phyloP scores from a whole-genome alignment of 2,888 invertebrate species.

The Pherbina coryleti region DNA sequence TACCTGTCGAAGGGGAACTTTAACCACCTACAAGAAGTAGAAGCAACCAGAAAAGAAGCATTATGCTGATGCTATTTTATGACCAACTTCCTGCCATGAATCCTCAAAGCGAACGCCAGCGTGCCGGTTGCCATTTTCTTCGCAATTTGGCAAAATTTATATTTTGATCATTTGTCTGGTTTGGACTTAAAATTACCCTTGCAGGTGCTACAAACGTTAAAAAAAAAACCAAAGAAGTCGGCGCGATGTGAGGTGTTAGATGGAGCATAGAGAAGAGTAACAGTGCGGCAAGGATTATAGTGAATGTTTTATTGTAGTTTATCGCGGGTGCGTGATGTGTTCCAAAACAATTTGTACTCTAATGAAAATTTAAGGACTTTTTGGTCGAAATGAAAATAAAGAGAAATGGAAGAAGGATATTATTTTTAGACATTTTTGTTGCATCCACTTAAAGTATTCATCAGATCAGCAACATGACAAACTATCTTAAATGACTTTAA shows the following conservation, averaged over 20 bases:
- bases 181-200: constrained; percentile 38
- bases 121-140: constrained; percentile 40
- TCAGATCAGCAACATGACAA: too few relatives aligned
- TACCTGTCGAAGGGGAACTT: background rate
- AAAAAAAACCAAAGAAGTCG: background rate
- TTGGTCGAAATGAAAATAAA: background rate
- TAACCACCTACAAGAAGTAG: constrained; percentile 1
- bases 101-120: background rate
- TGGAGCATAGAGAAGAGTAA: background rate
- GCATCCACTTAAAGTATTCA: too few relatives aligned
- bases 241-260: too few relatives aligned
- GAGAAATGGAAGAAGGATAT: too few relatives aligned
- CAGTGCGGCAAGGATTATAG: background rate
- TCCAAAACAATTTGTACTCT: constrained; percentile 3
- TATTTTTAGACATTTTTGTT: too few relatives aligned
- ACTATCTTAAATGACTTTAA: too few relatives aligned
- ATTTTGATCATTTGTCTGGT: constrained; percentile 46
- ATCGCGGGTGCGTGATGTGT: constrained; percentile 30
- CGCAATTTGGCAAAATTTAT: constrained; percentile 45
- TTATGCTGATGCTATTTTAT: constrained; percentile 43
- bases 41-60: constrained; percentile 11
- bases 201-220: constrained; percentile 13
- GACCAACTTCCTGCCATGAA: constrained; percentile 30
- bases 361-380: constrained; percentile 18
- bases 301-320: constrained; percentile 37